A percentile compares a stretch with the other conserved stretches of the same genome.
These are phyloP conservation scores for Chorisops tibialis DNA, from an alignment of 2,888 invertebrate species.

Conservation along the genomic window DNA sequence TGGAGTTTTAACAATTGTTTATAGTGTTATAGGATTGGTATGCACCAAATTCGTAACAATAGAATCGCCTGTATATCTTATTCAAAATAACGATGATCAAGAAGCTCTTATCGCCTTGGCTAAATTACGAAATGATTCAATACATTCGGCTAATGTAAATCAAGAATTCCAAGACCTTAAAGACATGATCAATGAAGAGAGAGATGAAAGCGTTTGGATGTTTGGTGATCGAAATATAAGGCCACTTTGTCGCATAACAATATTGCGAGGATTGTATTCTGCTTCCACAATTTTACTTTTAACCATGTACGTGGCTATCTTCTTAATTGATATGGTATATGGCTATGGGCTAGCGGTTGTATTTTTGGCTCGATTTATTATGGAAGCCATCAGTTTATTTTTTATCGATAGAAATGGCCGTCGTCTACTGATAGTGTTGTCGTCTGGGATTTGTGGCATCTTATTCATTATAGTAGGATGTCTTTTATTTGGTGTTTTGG, in stretches of 20 bases:
- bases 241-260: neutral
- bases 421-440: neutral
- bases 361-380: neutral
- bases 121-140: neutral
- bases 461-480: neutral
- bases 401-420: constrained; percentile 1
- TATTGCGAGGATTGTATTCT: neutral
- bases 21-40: neutral
- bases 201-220: neutral
- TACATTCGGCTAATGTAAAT: neutral
- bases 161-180: constrained; percentile 3
- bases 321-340: neutral
- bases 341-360: neutral
- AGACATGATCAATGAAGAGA: neutral
- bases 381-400: neutral
- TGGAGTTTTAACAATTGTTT: neutral
- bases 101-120: neutral
- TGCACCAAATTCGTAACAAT: neutral
- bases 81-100: neutral
- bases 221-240: neutral
- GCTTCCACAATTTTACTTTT: neutral
- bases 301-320: neutral
- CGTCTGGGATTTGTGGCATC: neutral
- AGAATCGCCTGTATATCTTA: constrained; percentile 2
- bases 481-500: neutral